phyloP scores from a whole-genome alignment of 2,113 vertebrate genomes.

The Carollia perspicillata region DNA sequence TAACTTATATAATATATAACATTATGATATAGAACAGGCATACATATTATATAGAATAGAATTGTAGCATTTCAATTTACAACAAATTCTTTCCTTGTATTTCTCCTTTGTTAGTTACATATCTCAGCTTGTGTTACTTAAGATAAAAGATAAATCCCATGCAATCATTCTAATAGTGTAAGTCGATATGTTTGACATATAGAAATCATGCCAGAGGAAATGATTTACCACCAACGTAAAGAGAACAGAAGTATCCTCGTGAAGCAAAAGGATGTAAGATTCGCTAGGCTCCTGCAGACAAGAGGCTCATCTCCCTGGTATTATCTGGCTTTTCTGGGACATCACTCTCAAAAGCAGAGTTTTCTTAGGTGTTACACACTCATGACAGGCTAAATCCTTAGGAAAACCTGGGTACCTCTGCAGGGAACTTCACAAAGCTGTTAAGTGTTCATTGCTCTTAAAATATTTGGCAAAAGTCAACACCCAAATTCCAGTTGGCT shows the following conservation, averaged over 20 bases:
- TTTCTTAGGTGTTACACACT: slow-evolving; percentile 52
- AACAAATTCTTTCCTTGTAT: not conserved
- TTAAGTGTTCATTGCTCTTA: slow-evolving; percentile 45
- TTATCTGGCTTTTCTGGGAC: slow-evolving; percentile 68
- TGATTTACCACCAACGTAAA: not conserved
- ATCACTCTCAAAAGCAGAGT: slow-evolving; percentile 58
- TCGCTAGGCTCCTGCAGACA: slow-evolving; percentile 9
- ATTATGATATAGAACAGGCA: not conserved
- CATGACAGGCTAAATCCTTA: slow-evolving; percentile 67
- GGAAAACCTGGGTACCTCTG: slow-evolving; percentile 46
- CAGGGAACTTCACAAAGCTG: slow-evolving; percentile 43
- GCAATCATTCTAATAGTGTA: not conserved
- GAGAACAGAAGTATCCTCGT: not conserved
- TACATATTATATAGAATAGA: not conserved
- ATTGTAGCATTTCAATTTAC: not conserved
- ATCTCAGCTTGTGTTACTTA: not conserved
- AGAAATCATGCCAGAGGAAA: not conserved
- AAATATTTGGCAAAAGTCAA: slow-evolving; percentile 63
- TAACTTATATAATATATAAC: not conserved
- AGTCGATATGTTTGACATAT: not conserved
- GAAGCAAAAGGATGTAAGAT: not conserved
- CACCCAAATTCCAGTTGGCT: slow-evolving; percentile 11
- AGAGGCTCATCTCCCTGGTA: slow-evolving; percentile 13
- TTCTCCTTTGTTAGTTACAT: not conserved
- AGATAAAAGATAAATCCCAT: not conserved